A percentile compares a stretch with the other conserved stretches of the same genome.
phyloP scores from a whole-genome alignment of 1,140 invertebrate species.

The silkworm (Bombyx mori) region ASM3026992v2 NC_085131.1:12850001-12850500 shows the following conservation, averaged over 20 bases:
- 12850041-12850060: no score
- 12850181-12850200: not conserved
- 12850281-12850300: constrained; percentile 64
- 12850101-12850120: no score
- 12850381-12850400: constrained; percentile 7
- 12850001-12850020: no score
- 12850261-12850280: constrained; percentile 81
- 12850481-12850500: no score
- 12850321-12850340: constrained; percentile 12
- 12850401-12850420: constrained; percentile 1
- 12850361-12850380: constrained; percentile 4
- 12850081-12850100: no score
- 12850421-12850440: not conserved
- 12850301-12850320: constrained; percentile 26
- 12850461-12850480: no score
- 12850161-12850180: not conserved
- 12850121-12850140: no score
- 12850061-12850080: no score
- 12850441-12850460: no score
- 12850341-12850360: constrained; percentile 17
- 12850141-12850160: no score
- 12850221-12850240: constrained; percentile 73
- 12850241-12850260: constrained; percentile 79
- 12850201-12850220: not conserved
- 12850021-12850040: no score